Percentiles rank a stretch among this genome's conserved stretches.
These are phyloP conservation scores for Lasioglossum albipes DNA, from an alignment of 1,140 invertebrate genomes.

Conservation along the genomic window DNA sequence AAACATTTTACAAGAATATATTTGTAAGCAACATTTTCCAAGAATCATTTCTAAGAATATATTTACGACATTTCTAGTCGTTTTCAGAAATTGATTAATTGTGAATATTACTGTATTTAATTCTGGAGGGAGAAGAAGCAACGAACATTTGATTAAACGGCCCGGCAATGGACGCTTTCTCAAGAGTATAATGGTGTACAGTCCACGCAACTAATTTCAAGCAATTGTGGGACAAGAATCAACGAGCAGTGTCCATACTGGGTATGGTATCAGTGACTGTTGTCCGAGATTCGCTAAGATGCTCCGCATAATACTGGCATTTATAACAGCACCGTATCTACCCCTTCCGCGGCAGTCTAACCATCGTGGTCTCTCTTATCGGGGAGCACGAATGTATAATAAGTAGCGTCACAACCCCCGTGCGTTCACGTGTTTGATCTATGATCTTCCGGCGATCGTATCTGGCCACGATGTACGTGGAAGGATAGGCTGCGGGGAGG, in stretches of 20 bases:
- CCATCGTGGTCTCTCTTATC: constrained; percentile 73
- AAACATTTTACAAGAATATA: no score
- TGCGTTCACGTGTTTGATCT: constrained; percentile 78
- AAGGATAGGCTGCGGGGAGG: background rate
- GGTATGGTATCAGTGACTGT: constrained; percentile 44
- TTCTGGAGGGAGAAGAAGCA: no score
- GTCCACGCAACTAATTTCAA: background rate
- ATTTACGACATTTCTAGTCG: no score
- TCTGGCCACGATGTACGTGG: constrained; percentile 50
- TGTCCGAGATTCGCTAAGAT: constrained; percentile 71
- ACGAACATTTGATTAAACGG: background rate
- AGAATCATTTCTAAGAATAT: no score
- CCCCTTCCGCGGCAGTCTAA: constrained; percentile 74
- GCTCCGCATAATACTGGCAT: constrained; percentile 79
- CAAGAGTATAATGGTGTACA: background rate
- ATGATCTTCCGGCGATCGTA: constrained; percentile 77
- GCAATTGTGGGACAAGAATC: constrained; percentile 25
- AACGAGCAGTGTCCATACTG: constrained; percentile 47
- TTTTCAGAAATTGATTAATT: no score
- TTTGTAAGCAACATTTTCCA: no score
- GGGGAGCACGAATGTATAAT: constrained; percentile 78
- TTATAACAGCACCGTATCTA: constrained; percentile 80
- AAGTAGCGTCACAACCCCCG: constrained; percentile 72
- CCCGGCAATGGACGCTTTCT: background rate
- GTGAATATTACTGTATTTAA: no score